These are phyloP conservation scores for Bombus consobrinus DNA, from an alignment of 1,140 invertebrate genomes.

Conservation along the genomic window DNA sequence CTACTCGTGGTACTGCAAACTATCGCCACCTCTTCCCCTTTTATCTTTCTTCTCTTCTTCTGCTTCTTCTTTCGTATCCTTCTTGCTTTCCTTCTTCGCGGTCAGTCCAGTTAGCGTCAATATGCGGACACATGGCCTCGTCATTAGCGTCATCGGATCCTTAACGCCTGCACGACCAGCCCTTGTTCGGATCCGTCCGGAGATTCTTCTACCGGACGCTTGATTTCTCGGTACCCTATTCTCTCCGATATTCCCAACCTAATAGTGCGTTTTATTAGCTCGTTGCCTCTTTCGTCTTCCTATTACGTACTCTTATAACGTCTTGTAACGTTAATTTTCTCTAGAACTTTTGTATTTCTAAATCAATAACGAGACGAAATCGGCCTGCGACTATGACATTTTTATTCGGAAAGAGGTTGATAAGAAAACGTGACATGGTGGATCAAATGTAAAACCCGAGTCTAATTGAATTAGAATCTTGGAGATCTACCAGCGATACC, in stretches of 20 bases:
- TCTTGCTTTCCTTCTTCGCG: constrained; percentile 56
- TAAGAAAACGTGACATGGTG: background rate
- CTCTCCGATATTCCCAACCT: background rate
- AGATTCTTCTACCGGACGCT: constrained; percentile 36
- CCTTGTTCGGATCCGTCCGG: constrained; percentile 35
- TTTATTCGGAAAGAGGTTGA: background rate
- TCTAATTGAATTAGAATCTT: background rate
- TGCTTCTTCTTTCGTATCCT: constrained; percentile 33
- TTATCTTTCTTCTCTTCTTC: background rate
- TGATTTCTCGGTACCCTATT: constrained; percentile 35
- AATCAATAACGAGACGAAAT: background rate
- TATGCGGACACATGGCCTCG: constrained; percentile 74
- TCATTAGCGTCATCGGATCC: constrained; percentile 76
- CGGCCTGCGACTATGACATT: background rate
- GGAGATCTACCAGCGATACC: background rate
- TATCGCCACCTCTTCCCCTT: constrained; percentile 61
- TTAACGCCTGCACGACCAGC: constrained; percentile 61
- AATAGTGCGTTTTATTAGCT: background rate
- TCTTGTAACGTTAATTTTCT: too few relatives aligned
- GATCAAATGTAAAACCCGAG: too few relatives aligned
- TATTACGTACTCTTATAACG: background rate
- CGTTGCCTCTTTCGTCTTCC: background rate
- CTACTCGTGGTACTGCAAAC: constrained; percentile 40
- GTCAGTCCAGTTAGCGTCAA: constrained; percentile 75
- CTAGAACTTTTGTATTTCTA: background rate